phyloP scores from a whole-genome alignment of 1,140 invertebrate species.

The Apis dorsata region DNA sequence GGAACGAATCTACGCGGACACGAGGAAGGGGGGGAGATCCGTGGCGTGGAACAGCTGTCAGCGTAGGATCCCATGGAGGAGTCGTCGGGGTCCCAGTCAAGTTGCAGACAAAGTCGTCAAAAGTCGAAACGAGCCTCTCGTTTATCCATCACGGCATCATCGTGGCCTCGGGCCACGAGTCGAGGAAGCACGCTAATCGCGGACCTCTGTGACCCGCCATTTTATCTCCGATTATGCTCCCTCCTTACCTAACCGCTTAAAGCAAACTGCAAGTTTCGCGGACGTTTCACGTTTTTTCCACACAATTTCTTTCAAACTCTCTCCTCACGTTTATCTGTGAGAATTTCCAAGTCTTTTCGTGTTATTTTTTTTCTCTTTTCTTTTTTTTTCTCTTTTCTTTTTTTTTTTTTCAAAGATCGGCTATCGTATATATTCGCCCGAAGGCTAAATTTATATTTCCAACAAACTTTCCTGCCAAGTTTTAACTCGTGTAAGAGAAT shows the following conservation, averaged over 20 bases:
- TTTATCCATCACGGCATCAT: constrained; percentile 61
- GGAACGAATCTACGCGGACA: constrained; percentile 11
- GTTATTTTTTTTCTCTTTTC: no score
- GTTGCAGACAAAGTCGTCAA: constrained; percentile 57
- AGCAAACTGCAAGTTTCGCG: background rate
- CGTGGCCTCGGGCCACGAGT: constrained; percentile 37
- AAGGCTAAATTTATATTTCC: no score
- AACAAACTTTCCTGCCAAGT: no score
- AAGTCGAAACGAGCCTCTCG: constrained; percentile 64
- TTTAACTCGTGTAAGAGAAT: no score
- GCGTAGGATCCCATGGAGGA: constrained; percentile 19
- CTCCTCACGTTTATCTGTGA: background rate
- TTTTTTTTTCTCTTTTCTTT: no score
- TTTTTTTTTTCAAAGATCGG: no score
- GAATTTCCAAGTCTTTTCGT: background rate
- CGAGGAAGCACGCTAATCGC: constrained; percentile 53
- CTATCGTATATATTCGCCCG: no score
- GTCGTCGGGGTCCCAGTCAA: constrained; percentile 9
- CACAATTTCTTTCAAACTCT: no score
- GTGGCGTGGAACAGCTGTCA: constrained; percentile 45
- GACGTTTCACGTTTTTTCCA: no score
- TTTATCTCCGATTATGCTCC: constrained; percentile 45
- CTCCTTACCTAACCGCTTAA: background rate
- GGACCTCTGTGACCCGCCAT: constrained; percentile 57
- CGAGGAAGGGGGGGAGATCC: background rate